These are phyloP conservation scores for Scaptodrosophila lebanonensis DNA, from an alignment of 1,140 invertebrate species.

Conservation along the genomic window DNA sequence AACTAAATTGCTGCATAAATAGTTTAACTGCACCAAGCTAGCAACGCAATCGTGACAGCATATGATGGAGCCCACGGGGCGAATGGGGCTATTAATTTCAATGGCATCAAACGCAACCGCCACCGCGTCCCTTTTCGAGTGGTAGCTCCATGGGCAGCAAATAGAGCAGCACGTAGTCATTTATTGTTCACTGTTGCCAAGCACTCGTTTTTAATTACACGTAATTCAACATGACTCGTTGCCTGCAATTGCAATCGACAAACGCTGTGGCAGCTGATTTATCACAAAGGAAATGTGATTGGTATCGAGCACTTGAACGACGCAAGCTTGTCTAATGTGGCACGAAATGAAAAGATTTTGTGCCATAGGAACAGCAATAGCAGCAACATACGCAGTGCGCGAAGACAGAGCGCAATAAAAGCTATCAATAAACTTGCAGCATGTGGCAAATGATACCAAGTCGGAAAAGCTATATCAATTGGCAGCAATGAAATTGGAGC, in stretches of 20 bases:
- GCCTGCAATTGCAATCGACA: slow-evolving; percentile 27
- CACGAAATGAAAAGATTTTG: slow-evolving; percentile 55
- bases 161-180: slow-evolving; percentile 39
- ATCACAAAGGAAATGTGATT: slow-evolving; percentile 68
- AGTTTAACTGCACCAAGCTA: slow-evolving; percentile 51
- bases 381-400: not conserved
- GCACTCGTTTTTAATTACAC: slow-evolving; percentile 70
- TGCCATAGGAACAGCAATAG: slow-evolving; percentile 4
- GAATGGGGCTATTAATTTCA: too few species aligned
- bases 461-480: slow-evolving; percentile 30
- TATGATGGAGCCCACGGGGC: too few species aligned
- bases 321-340: slow-evolving; percentile 41
- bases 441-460: slow-evolving; percentile 14
- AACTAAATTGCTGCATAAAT: slow-evolving; percentile 61
- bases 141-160: slow-evolving; percentile 18
- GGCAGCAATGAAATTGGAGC: slow-evolving; percentile 14
- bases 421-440: slow-evolving; percentile 57
- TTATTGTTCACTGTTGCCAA: slow-evolving; percentile 23
- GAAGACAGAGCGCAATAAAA: slow-evolving; percentile 41
- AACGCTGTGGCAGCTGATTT: slow-evolving; percentile 50
- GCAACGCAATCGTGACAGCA: too few species aligned
- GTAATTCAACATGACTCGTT: slow-evolving; percentile 61
- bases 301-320: slow-evolving; percentile 39
- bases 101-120: slow-evolving; percentile 49
- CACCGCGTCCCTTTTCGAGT: too few species aligned